A percentile compares a stretch with the other conserved stretches of the same genome.
phyloP scores from a whole-genome alignment of 2,888 invertebrate genomes.

The Diarsia dahlii region DNA sequence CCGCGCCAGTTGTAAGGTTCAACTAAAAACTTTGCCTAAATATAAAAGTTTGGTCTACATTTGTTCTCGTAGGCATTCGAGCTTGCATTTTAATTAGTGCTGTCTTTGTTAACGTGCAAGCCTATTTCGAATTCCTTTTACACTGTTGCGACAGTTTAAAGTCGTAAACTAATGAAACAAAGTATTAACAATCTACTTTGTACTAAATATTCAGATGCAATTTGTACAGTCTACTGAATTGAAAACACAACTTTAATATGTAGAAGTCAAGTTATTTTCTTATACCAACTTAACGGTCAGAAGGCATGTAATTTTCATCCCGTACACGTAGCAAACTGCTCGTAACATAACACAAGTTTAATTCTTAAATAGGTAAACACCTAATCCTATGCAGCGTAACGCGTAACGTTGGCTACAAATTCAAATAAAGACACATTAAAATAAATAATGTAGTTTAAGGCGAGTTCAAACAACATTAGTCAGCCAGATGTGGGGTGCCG shows the following conservation, averaged over 20 bases:
- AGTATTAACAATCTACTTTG: conserved; percentile 9
- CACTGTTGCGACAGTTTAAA: conserved; percentile 4
- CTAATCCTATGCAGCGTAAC: conserved; percentile 64
- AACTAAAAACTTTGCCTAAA: conserved; percentile 6
- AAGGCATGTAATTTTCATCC: conserved; percentile 50
- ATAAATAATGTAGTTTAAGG: conserved; percentile 73
- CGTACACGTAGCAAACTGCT: conserved; percentile 59
- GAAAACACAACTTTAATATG: conserved; percentile 24
- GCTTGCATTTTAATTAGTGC: conserved; percentile 6
- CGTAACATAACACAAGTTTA: conserved; percentile 65
- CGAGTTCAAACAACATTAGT: conserved; percentile 75
- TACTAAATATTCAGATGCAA: conserved; percentile 31
- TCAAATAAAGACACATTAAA: conserved; percentile 74
- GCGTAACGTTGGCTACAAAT: conserved; percentile 63
- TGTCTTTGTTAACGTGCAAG: neutral
- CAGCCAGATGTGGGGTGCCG: conserved; percentile 67
- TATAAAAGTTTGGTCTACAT: conserved; percentile 6
- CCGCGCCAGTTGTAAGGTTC: conserved; percentile 11
- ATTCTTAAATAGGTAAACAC: conserved; percentile 65
- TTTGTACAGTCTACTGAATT: conserved; percentile 32
- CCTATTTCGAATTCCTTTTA: conserved; percentile 8
- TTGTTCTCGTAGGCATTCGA: neutral
- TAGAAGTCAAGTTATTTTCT: conserved; percentile 37
- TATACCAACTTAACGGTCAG: conserved; percentile 39
- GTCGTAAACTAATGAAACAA: conserved; percentile 31